phyloP scores from a whole-genome alignment of 2,888 invertebrate genomes.

The Rhagophthalmus giganteus region DNA sequence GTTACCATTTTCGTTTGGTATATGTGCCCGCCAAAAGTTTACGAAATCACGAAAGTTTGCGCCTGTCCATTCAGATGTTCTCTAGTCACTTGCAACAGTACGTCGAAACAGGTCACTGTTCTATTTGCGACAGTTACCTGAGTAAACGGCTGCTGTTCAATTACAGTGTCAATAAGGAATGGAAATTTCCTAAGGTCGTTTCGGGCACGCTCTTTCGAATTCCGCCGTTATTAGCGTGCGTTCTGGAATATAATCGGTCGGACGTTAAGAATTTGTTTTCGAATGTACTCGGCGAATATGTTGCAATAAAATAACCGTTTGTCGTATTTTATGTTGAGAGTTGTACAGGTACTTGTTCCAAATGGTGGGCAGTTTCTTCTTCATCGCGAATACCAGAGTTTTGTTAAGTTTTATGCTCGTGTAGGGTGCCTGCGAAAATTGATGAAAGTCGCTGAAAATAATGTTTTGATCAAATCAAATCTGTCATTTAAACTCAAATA shows the following conservation, averaged over 20 bases:
- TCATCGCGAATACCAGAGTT: no score
- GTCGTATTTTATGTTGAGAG: neutral
- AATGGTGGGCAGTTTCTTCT: no score
- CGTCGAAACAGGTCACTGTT: constrained; percentile 74
- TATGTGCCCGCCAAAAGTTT: constrained; percentile 66
- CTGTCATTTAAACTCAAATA: no score
- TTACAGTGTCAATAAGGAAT: constrained; percentile 62
- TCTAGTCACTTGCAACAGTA: constrained; percentile 66
- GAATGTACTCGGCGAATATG: neutral
- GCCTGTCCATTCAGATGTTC: constrained; percentile 74
- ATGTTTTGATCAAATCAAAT: no score
- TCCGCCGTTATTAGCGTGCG: constrained; percentile 73
- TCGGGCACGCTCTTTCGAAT: constrained; percentile 74
- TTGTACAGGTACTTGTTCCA: no score
- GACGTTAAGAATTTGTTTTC: constrained; percentile 6
- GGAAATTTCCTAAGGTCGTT: constrained; percentile 68
- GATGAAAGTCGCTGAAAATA: no score
- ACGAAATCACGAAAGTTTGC: constrained; percentile 66
- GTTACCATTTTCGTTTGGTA: constrained; percentile 68
- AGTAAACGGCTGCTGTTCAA: constrained; percentile 77
- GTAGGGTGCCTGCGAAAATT: no score
- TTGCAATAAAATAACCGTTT: neutral
- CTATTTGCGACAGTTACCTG: constrained; percentile 71
- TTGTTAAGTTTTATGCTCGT: no score
- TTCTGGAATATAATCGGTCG: constrained; percentile 66